Percentiles rank a stretch among this genome's conserved stretches.
Conservation (phyloP, 2,888 invertebrate genomes). For the Drosophila mercatorum region DNA sequence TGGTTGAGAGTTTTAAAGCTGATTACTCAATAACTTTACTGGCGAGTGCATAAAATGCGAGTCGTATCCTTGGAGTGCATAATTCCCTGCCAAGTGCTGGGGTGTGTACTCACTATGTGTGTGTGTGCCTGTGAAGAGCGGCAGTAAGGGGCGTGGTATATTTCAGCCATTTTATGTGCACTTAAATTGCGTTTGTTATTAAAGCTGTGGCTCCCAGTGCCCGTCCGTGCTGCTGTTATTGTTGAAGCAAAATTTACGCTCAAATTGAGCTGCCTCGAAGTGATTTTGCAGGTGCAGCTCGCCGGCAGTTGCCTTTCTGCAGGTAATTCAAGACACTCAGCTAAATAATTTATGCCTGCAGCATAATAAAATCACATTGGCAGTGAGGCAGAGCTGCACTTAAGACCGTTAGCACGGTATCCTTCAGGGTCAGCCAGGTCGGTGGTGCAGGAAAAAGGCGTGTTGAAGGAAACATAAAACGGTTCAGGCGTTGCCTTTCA, state of each 20-base stretch:
- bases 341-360: conserved; percentile 69
- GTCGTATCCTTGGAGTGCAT: conserved; percentile 74
- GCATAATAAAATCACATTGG: conserved; percentile 31
- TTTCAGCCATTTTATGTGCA: conserved; percentile 72
- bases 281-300: conserved; percentile 43
- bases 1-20: conserved; percentile 72
- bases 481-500: neutral
- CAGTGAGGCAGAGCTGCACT: conserved; percentile 27
- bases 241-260: conserved; percentile 63
- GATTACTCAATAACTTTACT: conserved; percentile 81
- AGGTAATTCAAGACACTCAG: conserved; percentile 63
- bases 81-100: conserved; percentile 50
- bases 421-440: conserved; percentile 35
- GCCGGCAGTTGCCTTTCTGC: conserved; percentile 41
- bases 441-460: neutral
- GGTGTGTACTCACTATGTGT: neutral
- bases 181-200: conserved; percentile 76
- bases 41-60: conserved; percentile 72
- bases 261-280: conserved; percentile 71
- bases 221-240: conserved; percentile 48
- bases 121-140: neutral
- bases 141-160: conserved; percentile 20
- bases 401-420: neutral
- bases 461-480: neutral
- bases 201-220: conserved; percentile 42